These are phyloP conservation scores for Vidua chalybeata DNA, from an alignment of 2,113 vertebrate species.

Conservation along the genomic window DNA sequence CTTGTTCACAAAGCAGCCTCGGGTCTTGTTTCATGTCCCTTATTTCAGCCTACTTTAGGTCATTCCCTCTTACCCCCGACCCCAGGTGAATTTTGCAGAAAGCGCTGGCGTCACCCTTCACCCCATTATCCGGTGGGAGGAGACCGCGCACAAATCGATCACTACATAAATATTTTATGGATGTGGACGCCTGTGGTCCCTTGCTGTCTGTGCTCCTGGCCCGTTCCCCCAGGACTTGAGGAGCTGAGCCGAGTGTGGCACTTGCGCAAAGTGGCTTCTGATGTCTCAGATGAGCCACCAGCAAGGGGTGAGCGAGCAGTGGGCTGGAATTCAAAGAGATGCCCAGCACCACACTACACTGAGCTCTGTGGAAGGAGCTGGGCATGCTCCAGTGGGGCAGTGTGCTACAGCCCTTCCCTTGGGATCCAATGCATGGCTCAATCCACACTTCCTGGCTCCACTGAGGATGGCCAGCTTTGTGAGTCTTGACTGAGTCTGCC, in stretches of 20 bases:
- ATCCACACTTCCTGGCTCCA: rapidly evolving
- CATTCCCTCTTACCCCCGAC: not conserved
- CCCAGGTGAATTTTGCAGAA: not conserved
- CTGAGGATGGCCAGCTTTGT: not conserved
- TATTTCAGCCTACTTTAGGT: not conserved
- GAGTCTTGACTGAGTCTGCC: not conserved
- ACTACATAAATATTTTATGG: rapidly evolving
- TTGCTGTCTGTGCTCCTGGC: not conserved
- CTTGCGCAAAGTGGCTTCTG: rapidly evolving
- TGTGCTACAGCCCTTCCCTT: not conserved
- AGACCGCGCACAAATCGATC: rapidly evolving
- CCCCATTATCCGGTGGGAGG: rapidly evolving
- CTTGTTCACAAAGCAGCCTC: not conserved
- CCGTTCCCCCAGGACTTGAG: not conserved
- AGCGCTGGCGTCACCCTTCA: rapidly evolving
- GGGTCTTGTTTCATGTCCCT: not conserved
- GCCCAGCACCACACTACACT: rapidly evolving
- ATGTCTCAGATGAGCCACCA: not conserved
- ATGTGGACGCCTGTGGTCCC: not conserved
- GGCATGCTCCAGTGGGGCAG: not conserved
- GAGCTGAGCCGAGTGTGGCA: not conserved
- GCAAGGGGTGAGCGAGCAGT: rapidly evolving
- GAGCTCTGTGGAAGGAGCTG: not conserved
- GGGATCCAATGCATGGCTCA: not conserved
- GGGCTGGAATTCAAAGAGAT: not conserved